Evolutionary conservation across 2,888 invertebrate genomes (phyloP).

Genomic region (Rhogogaster chlorosoma): DNA sequence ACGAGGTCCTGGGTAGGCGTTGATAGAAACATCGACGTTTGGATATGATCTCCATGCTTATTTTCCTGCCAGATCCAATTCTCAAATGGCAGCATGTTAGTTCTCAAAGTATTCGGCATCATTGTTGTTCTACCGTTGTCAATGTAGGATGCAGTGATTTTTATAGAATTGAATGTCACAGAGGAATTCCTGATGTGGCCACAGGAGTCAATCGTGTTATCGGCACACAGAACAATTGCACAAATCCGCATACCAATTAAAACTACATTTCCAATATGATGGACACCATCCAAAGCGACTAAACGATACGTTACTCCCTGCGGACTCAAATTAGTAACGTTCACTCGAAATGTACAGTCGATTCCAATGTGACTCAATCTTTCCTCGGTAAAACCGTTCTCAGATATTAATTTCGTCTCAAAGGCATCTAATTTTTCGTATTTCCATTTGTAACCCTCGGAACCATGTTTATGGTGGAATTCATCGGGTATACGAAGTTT

Average conservation of each 20-base stretch:
- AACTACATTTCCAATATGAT: slow-evolving; percentile 54
- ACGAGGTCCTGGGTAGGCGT: slow-evolving; percentile 60
- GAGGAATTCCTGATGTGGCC: slow-evolving; percentile 55
- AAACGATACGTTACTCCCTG: slow-evolving; percentile 67
- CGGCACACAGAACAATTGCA: slow-evolving; percentile 70
- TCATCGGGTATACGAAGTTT: neutral
- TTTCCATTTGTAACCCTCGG: neutral
- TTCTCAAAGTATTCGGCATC: slow-evolving; percentile 60
- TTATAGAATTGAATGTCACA: slow-evolving; percentile 59
- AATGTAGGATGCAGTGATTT: slow-evolving; percentile 61
- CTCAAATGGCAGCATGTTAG: slow-evolving; percentile 59
- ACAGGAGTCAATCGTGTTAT: slow-evolving; percentile 68
- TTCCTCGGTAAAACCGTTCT: slow-evolving; percentile 14
- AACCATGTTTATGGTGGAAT: too few relatives aligned
- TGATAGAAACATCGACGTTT: slow-evolving; percentile 58
- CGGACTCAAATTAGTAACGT: slow-evolving; percentile 54
- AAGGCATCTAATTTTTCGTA: neutral
- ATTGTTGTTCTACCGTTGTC: slow-evolving; percentile 59
- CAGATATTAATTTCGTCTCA: neutral
- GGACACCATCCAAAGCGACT: slow-evolving; percentile 68
- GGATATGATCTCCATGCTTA: slow-evolving; percentile 49
- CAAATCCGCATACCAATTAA: slow-evolving; percentile 66
- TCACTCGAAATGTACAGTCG: slow-evolving; percentile 66
- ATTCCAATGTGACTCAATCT: slow-evolving; percentile 62
- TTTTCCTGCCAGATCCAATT: slow-evolving; percentile 59